phyloP scores from a whole-genome alignment of 1,140 invertebrate species.

The Bombus difficillimus region DNA sequence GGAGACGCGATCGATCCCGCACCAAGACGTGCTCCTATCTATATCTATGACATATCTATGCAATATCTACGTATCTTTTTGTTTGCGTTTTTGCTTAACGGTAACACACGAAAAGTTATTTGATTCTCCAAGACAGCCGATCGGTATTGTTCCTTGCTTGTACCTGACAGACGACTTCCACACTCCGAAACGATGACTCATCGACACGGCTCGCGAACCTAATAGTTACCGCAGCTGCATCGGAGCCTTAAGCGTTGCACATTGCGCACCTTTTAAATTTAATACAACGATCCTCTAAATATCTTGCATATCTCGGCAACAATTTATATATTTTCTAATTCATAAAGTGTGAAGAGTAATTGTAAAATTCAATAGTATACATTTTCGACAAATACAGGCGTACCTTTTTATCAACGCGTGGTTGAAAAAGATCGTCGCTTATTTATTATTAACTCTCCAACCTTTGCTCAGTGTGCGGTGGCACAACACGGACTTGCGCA shows the following conservation, averaged over 20 bases:
- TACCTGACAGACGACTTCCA: background rate
- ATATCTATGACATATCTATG: too few species aligned
- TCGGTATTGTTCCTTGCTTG: background rate
- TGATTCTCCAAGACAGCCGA: background rate
- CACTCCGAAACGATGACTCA: conserved; percentile 28
- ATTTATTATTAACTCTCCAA: conserved; percentile 45
- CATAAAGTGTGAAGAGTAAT: too few species aligned
- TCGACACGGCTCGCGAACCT: conserved; percentile 31
- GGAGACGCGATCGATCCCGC: conserved; percentile 52
- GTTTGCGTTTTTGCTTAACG: background rate
- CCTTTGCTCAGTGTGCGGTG: conserved; percentile 15
- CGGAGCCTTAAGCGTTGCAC: conserved; percentile 14
- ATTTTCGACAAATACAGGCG: background rate
- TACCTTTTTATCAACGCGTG: background rate
- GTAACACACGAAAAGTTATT: too few species aligned
- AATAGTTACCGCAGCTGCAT: conserved; percentile 34
- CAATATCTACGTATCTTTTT: background rate
- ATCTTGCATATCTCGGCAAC: too few species aligned
- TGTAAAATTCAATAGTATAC: background rate
- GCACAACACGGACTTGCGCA: background rate
- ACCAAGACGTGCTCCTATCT: background rate
- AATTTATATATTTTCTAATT: too few species aligned
- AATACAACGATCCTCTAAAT: too few species aligned
- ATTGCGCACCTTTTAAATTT: background rate
- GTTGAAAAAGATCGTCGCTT: conserved; percentile 5